phyloP scores from a whole-genome alignment of 1,140 invertebrate genomes.

The Cyclargus thomasi region DNA sequence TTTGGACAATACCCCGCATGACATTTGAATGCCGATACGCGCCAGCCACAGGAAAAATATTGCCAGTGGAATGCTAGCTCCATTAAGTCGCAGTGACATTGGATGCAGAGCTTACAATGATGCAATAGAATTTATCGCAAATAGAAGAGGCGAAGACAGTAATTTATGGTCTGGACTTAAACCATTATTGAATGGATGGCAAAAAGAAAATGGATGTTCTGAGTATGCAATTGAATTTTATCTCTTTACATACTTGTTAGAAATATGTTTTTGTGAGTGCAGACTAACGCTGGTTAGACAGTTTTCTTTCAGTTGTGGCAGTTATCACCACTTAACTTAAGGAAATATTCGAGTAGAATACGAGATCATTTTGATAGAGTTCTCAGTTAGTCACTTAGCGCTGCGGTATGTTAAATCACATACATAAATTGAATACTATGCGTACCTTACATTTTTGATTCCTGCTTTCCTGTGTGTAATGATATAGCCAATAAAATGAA shows the following conservation, averaged over 20 bases:
- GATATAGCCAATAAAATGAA: too few relatives aligned
- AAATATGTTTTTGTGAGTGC: too few relatives aligned
- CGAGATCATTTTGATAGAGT: too few relatives aligned
- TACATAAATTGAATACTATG: too few relatives aligned
- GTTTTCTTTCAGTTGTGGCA: too few relatives aligned
- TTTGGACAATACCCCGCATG: slow-evolving; percentile 64
- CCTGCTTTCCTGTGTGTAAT: too few relatives aligned
- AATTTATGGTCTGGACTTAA: background rate
- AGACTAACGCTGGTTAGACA: too few relatives aligned
- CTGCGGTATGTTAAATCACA: too few relatives aligned
- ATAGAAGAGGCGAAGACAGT: background rate
- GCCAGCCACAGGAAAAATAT: slow-evolving; percentile 36
- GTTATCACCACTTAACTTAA: too few relatives aligned
- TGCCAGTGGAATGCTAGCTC: slow-evolving; percentile 31
- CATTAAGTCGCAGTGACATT: background rate
- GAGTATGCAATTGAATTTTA: background rate
- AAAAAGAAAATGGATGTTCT: background rate
- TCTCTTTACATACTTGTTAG: background rate
- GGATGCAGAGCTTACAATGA: background rate
- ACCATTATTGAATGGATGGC: background rate
- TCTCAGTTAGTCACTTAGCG: too few relatives aligned
- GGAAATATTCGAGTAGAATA: too few relatives aligned
- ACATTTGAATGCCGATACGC: slow-evolving; percentile 64
- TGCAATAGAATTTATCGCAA: slow-evolving; percentile 3
- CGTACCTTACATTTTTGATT: too few relatives aligned